These are phyloP conservation scores for Pyrrhia umbra DNA, from an alignment of 2,888 invertebrate species.

Conservation along the genomic window DNA sequence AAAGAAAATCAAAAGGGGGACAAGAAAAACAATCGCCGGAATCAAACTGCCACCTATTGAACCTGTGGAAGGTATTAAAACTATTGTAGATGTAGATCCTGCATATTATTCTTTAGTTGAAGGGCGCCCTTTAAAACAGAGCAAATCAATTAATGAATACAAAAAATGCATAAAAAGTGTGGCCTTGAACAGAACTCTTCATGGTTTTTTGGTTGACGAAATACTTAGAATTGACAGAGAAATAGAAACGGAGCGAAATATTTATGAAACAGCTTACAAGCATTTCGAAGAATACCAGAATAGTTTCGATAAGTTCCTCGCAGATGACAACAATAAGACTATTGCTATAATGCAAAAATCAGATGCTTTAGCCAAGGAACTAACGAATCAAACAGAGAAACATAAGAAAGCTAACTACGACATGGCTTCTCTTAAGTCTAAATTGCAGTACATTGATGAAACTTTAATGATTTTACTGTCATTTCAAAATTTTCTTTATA, in stretches of 20 bases:
- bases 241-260: conserved; percentile 79
- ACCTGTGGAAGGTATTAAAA: conserved; percentile 77
- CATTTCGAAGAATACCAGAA: conserved; percentile 85
- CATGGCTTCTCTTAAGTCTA: conserved; percentile 82
- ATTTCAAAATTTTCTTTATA: conserved; percentile 84
- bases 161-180: conserved; percentile 86
- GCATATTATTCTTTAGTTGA: conserved; percentile 91
- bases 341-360: conserved; percentile 86
- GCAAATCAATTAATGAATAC: conserved; percentile 89
- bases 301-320: conserved; percentile 86
- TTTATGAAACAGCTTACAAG: conserved; percentile 78
- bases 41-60: conserved; percentile 84
- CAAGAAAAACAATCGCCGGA: conserved; percentile 75
- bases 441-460: conserved; percentile 85
- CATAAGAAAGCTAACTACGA: conserved; percentile 82
- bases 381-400: conserved; percentile 81
- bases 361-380: conserved; percentile 80
- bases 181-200: conserved; percentile 79
- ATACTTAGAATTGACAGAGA: conserved; percentile 83
- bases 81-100: conserved; percentile 91
- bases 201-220: conserved; percentile 83
- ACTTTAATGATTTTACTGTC: conserved; percentile 82
- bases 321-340: conserved; percentile 85
- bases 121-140: conserved; percentile 90
- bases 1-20: conserved; percentile 68